Conservation (phyloP, 1,140 invertebrate genomes). For the Cheumatopsyche charites region DNA sequence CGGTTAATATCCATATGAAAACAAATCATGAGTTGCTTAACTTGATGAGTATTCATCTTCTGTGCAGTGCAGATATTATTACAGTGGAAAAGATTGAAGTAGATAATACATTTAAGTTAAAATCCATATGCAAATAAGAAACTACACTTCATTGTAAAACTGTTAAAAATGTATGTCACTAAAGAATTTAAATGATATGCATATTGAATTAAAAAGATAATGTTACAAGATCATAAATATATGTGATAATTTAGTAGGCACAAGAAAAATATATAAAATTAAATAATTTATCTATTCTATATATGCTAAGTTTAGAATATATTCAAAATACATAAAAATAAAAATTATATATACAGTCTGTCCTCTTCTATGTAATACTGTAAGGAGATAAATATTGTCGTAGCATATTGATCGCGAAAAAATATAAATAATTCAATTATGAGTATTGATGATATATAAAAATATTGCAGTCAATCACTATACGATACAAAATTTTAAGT, state of each 20-base stretch:
- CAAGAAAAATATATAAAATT: constrained; percentile 1
- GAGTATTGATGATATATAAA: constrained; percentile 14
- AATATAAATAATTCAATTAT: constrained; percentile 2
- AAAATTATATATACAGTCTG: constrained; percentile 2
- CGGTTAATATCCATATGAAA: too few relatives aligned
- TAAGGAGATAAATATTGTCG: constrained; percentile 5
- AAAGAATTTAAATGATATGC: too few relatives aligned
- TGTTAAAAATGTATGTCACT: too few relatives aligned
- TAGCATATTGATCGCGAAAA: constrained; percentile 8
- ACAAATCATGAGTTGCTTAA: too few relatives aligned
- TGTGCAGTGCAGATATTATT: too few relatives aligned
- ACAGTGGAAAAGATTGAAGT: too few relatives aligned
- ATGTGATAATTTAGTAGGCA: not conserved
- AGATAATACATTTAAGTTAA: too few relatives aligned
- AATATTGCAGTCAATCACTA: constrained; percentile 5
- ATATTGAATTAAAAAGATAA: too few relatives aligned
- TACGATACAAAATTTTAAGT: not conserved
- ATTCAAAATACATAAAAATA: constrained; percentile 5
- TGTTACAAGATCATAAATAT: not conserved
- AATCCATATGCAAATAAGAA: too few relatives aligned
- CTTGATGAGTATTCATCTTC: too few relatives aligned
- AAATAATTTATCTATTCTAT: constrained; percentile 18
- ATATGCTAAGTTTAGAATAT: constrained; percentile 8
- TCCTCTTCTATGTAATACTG: not conserved
- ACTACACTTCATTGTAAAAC: too few relatives aligned